Evolutionary conservation across 2,888 invertebrate species (phyloP).

Genomic region (Mechanitis mazaeus): DNA sequence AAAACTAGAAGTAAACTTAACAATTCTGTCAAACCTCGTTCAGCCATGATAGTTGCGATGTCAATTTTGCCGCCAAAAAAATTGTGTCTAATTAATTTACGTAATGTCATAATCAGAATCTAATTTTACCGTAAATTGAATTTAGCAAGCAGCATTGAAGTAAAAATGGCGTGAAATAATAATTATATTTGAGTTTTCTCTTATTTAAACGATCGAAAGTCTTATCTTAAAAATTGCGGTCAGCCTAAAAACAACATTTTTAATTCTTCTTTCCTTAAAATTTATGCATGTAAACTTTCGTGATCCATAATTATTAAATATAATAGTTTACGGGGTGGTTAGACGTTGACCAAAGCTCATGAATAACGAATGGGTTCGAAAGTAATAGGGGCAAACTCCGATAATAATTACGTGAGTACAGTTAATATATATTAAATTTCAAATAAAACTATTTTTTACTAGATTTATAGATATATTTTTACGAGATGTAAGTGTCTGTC

Average conservation of each 20-base stretch:
- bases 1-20: background rate
- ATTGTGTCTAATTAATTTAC: slow-evolving; percentile 36
- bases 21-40: slow-evolving; percentile 30
- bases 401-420: no score
- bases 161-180: slow-evolving; percentile 28
- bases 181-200: slow-evolving; percentile 21
- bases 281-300: no score
- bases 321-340: no score
- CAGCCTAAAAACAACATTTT: background rate
- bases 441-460: no score
- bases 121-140: slow-evolving; percentile 28
- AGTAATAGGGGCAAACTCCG: no score
- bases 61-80: slow-evolving; percentile 41
- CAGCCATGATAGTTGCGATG: slow-evolving; percentile 43
- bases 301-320: no score
- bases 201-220: background rate
- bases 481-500: no score
- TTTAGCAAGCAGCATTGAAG: slow-evolving; percentile 31
- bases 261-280: no score
- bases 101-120: slow-evolving; percentile 37
- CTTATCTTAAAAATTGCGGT: background rate
- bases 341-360: no score
- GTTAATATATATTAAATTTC: no score
- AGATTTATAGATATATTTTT: no score
- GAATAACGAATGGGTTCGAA: no score